A percentile compares a stretch with the other conserved stretches of the same genome.
Conservation (phyloP, 1,140 invertebrate genomes). For the Steinernema feltiae region DNA sequence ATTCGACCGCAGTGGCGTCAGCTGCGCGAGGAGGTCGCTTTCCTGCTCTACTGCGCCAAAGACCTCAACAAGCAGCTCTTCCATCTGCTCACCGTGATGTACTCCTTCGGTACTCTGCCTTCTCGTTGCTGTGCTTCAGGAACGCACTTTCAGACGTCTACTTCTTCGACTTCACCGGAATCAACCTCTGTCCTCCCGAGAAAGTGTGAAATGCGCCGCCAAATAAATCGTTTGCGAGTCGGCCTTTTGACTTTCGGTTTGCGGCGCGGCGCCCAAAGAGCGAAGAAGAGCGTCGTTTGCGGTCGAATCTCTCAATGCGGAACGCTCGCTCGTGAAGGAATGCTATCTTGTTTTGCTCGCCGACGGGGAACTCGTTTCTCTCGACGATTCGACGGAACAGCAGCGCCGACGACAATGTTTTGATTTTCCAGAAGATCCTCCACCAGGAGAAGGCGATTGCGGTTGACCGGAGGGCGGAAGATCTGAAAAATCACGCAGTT, state of each 20-base stretch:
- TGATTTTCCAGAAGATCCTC: not conserved
- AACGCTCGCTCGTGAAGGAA: too few species aligned
- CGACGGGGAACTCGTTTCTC: not conserved
- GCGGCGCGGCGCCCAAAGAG: too few species aligned
- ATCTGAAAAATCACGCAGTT: too few species aligned
- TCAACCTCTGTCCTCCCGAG: not conserved
- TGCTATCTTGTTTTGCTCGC: not conserved
- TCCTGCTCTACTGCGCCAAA: not conserved
- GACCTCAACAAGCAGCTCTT: not conserved
- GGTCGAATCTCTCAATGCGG: too few species aligned
- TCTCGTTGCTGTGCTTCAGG: too few species aligned
- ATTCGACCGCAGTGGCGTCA: not conserved
- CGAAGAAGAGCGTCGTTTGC: too few species aligned
- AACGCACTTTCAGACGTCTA: not conserved
- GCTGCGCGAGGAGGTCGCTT: not conserved
- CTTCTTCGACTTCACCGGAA: not conserved
- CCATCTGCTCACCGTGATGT: constrained; percentile 1
- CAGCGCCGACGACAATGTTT: too few species aligned
- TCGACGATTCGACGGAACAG: not conserved
- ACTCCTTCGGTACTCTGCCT: not conserved
- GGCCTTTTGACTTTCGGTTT: too few species aligned
- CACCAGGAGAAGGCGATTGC: too few species aligned
- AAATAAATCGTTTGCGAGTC: not conserved
- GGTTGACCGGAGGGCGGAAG: too few species aligned
- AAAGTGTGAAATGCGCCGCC: not conserved